Evolutionary conservation across 1,140 invertebrate species (phyloP).

Genomic region (Apocrypta bakeri): DNA sequence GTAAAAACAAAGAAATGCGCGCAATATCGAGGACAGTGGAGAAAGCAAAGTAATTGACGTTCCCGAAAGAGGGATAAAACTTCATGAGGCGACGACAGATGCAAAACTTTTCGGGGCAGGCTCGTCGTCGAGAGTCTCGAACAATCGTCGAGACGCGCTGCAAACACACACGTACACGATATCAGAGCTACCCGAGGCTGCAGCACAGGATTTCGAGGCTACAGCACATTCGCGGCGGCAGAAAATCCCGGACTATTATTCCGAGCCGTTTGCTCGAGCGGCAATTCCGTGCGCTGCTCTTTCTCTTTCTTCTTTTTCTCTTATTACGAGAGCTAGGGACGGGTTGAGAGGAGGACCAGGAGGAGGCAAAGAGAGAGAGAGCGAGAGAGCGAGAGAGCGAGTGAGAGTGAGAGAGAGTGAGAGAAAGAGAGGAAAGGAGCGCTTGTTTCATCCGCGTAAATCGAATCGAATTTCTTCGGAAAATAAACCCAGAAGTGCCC

Average conservation of each 20-base stretch:
- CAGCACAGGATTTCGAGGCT: not conserved
- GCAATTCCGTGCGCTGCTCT: conserved; percentile 33
- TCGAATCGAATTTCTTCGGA: conserved; percentile 53
- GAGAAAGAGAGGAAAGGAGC: not conserved
- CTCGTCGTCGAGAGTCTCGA: not conserved
- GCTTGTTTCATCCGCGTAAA: conserved; percentile 51
- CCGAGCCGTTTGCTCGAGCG: conserved; percentile 44
- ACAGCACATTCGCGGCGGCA: not conserved
- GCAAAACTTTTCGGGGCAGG: not conserved
- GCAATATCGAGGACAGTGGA: not conserved
- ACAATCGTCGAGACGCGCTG: not conserved
- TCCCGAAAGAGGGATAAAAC: not conserved
- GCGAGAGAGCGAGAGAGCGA: too few relatives aligned
- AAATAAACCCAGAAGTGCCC: conserved; percentile 52
- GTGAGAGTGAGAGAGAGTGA: not conserved
- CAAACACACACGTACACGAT: not conserved
- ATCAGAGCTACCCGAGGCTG: too few relatives aligned
- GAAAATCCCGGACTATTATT: conserved; percentile 51
- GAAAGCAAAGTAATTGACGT: not conserved
- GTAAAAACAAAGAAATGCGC: not conserved
- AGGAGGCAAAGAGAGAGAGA: too few relatives aligned
- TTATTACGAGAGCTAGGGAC: conserved; percentile 30
- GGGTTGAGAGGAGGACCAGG: not conserved
- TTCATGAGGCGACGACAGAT: conserved; percentile 22
- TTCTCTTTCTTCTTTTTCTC: conserved; percentile 25